These are phyloP conservation scores for Siniperca undulata DNA, from an alignment of 2,797 vertebrate species.

Conservation along the genomic window DNA sequence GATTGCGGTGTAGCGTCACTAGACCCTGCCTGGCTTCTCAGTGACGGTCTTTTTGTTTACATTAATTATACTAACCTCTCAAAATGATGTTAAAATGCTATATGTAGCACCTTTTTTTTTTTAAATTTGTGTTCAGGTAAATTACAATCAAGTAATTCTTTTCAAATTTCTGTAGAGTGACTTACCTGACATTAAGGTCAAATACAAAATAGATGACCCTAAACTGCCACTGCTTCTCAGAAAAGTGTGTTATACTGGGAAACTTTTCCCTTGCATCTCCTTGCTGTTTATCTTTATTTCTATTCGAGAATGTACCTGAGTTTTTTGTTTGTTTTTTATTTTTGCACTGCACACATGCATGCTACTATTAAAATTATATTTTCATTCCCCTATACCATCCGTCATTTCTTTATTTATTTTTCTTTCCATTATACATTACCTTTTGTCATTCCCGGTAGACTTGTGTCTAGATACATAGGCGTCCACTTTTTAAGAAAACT, in stretches of 20 bases:
- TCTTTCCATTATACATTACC: constrained; percentile 43
- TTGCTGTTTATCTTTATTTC: constrained; percentile 60
- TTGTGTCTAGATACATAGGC: constrained; percentile 65
- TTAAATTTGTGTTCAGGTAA: constrained; percentile 51
- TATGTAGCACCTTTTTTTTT: constrained; percentile 43
- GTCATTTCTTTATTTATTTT: constrained; percentile 52
- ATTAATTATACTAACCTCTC: constrained; percentile 18
- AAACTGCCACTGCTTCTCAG: constrained; percentile 68
- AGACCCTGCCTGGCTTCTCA: background rate
- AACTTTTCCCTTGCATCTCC: constrained; percentile 57
- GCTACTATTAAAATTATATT: constrained; percentile 62
- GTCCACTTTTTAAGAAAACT: constrained; percentile 54
- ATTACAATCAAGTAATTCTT: constrained; percentile 47
- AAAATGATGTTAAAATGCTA: constrained; percentile 57
- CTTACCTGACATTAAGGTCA: constrained; percentile 19
- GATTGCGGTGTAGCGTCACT: background rate
- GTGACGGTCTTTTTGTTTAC: constrained; percentile 13
- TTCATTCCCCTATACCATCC: constrained; percentile 55
- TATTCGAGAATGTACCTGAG: constrained; percentile 56
- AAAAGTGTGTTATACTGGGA: constrained; percentile 53
- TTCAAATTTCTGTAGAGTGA: constrained; percentile 33
- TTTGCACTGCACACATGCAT: constrained; percentile 78
- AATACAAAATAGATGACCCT: constrained; percentile 35
- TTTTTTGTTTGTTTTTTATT: constrained; percentile 23
- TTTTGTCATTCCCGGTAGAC: constrained; percentile 68